Percentiles rank a stretch among this genome's conserved stretches.
Conservation (phyloP, 2,113 vertebrate genomes). For the Takifugu bimaculatus region DNA sequence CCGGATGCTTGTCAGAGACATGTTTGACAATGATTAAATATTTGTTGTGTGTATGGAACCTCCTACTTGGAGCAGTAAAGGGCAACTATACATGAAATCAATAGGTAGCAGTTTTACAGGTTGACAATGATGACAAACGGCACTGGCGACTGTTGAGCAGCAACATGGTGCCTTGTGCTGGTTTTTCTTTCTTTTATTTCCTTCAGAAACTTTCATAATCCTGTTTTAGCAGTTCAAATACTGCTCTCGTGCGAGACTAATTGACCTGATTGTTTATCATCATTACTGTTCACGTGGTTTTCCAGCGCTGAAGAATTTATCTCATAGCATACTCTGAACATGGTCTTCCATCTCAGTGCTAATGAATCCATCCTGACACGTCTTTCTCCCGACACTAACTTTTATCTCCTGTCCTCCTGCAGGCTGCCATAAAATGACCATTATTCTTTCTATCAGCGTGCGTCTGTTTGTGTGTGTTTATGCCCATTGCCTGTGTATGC, state of each 20-base stretch:
- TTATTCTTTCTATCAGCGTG: slow-evolving; percentile 52
- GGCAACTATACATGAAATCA: slow-evolving; percentile 47
- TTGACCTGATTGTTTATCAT: no score
- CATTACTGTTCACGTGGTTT: slow-evolving; percentile 38
- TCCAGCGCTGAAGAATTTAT: slow-evolving; percentile 39
- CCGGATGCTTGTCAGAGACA: slow-evolving; percentile 54
- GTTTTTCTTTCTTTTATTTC: background rate
- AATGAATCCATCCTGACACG: slow-evolving; percentile 69
- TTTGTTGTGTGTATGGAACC: slow-evolving; percentile 50
- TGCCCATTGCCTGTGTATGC: slow-evolving; percentile 67
- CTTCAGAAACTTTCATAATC: background rate
- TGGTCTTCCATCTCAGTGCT: slow-evolving; percentile 62
- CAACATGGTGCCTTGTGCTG: slow-evolving; percentile 23
- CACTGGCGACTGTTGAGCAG: slow-evolving; percentile 34
- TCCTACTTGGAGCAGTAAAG: slow-evolving; percentile 52
- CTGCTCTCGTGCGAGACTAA: no score
- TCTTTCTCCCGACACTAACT: slow-evolving; percentile 68
- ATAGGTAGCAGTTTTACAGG: slow-evolving; percentile 51
- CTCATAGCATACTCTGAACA: slow-evolving; percentile 41
- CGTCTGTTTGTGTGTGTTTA: slow-evolving; percentile 60
- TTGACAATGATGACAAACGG: slow-evolving; percentile 62
- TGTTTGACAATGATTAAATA: slow-evolving; percentile 69
- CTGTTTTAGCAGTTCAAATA: slow-evolving; percentile 24
- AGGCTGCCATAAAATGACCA: slow-evolving; percentile 65
- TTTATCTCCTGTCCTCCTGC: slow-evolving; percentile 68